A percentile compares a stretch with the other conserved stretches of the same genome.
These are phyloP conservation scores for Amphilophus citrinellus DNA, from an alignment of 2,113 vertebrate species.

Conservation along the genomic window DNA sequence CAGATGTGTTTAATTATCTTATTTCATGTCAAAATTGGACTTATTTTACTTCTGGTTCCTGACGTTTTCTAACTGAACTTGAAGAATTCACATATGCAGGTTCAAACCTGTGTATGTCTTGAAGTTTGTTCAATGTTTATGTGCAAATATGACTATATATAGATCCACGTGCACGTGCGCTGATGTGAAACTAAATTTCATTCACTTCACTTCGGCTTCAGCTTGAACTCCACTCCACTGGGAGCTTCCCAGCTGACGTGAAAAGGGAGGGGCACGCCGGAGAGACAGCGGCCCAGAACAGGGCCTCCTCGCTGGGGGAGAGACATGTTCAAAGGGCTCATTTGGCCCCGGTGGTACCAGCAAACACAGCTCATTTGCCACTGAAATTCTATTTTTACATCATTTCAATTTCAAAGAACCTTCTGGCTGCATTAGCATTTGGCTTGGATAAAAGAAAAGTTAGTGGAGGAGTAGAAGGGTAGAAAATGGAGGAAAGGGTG, in stretches of 20 bases:
- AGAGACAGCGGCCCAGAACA: conserved; percentile 59
- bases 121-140: not conserved
- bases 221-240: conserved; percentile 50
- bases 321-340: conserved; percentile 66
- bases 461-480: conserved; percentile 44
- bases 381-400: conserved; percentile 78
- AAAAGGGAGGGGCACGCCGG: conserved; percentile 37
- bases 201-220: conserved; percentile 41
- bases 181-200: conserved; percentile 25
- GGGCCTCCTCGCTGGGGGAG: conserved; percentile 45
- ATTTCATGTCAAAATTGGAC: not conserved
- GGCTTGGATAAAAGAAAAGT: conserved; percentile 65
- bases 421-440: conserved; percentile 74
- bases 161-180: not conserved
- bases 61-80: not conserved
- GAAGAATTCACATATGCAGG: not conserved
- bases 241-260: conserved; percentile 45
- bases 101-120: not conserved
- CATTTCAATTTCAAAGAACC: conserved; percentile 81
- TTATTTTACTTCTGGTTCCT: not conserved
- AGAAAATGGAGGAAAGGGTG: conserved; percentile 11
- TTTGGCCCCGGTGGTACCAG: conserved; percentile 61
- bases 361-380: conserved; percentile 76
- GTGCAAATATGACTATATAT: conserved; percentile 5
- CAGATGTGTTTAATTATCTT: not conserved